Evolutionary conservation across 2,888 invertebrate species (phyloP), one percentile per base, ranked within the genome.

Genomic region (Trichogramma evanescens): DNA sequence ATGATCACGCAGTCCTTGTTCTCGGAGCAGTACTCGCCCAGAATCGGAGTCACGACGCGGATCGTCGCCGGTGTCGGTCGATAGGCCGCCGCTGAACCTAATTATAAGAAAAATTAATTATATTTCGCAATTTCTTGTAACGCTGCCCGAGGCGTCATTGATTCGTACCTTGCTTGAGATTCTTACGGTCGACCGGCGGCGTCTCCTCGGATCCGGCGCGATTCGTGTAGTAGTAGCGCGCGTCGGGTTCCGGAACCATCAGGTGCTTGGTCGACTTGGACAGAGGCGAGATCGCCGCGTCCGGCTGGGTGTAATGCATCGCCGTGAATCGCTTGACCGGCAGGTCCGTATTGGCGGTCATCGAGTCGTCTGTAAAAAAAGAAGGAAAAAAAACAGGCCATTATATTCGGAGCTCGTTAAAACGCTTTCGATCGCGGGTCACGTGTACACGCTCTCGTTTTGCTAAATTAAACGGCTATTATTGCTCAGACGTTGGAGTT

Each of bases 261-360:
- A 91, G 81, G 78, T 91, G 91, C 71, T 90, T 83, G 6, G 91
- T 91, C 8, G 90, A 89, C 78, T 91, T 91, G 13, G 89, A 89
- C 64, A 86, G 77, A 55, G 84, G 84, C 2, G 88, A 88, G 60
- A 85, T 84, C 58, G 83, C 83, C 70, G 89, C 89, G 65, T 89
- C 89, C 56, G 89, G 88, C 74, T 90, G 89, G 2, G 90, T 91
- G 76, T 87, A 90, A 70, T 89, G 88, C 69, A 87, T 84, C 4
- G 88, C 86, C 0, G 89, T 89, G 67, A 88, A 89, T n/a, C 88
- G 86, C 66, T 88, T 82, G 7, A 86, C 82, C 0, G 91, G 90
- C 70, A 87, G 87, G 66, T 89, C 89, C 5, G 90, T 91, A 62
- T 88, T 89, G 26, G 26, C 26, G 59, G 86, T 83, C 65, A 84